phyloP scores from a whole-genome alignment of 2,888 invertebrate species.

The Ophion obscuratus region DNA sequence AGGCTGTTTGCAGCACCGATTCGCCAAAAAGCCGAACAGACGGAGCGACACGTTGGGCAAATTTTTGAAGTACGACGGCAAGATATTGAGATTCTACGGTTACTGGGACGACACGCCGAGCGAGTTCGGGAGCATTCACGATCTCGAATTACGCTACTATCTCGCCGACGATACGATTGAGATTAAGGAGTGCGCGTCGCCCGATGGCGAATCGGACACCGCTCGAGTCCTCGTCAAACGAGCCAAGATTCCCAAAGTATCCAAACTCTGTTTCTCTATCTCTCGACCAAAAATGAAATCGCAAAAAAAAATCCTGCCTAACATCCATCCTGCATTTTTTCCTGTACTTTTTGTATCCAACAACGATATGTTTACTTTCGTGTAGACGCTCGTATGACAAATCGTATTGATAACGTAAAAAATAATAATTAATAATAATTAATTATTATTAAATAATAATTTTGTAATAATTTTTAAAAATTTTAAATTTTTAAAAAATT shows the following conservation, averaged over 20 bases:
- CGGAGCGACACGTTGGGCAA: conserved; percentile 89
- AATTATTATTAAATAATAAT: no score
- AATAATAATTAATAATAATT: no score
- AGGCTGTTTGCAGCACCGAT: conserved; percentile 67
- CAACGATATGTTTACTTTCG: no score
- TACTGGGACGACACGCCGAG: conserved; percentile 95
- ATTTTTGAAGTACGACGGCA: conserved; percentile 93
- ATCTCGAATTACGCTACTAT: conserved; percentile 93
- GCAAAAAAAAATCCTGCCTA: not conserved
- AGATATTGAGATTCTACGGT: conserved; percentile 91
- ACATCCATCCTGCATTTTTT: no score
- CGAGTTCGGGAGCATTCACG: conserved; percentile 91
- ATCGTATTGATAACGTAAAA: no score
- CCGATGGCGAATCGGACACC: conserved; percentile 90
- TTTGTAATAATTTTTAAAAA: no score
- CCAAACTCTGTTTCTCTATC: no score
- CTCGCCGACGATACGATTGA: conserved; percentile 95
- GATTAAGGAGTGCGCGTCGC: conserved; percentile 90
- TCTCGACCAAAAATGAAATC: not conserved
- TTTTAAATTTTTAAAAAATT: no score
- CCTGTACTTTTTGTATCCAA: no score
- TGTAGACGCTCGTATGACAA: no score
- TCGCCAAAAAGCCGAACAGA: conserved; percentile 85
- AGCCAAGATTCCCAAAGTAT: conserved; percentile 91
- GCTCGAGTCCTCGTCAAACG: conserved; percentile 91